Conservation (phyloP, 2,888 invertebrate genomes). For the Metopia argyrocephala region DNA sequence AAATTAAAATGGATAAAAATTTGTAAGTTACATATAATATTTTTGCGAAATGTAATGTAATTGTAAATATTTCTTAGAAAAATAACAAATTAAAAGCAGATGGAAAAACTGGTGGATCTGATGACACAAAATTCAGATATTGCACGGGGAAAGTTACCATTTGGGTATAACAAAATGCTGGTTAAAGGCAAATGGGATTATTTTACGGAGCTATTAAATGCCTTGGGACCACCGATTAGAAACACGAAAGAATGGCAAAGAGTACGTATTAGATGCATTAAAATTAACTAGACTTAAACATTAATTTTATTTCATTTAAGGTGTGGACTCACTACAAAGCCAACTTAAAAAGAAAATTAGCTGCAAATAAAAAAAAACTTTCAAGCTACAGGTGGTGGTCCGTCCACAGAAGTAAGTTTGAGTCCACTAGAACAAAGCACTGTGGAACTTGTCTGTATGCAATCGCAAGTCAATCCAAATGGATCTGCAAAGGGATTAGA, state of each 20-base stretch:
- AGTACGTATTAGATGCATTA: too few relatives aligned
- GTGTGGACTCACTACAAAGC: too few relatives aligned
- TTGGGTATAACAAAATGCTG: neutral
- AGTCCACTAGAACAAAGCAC: neutral
- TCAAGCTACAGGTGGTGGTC: neutral
- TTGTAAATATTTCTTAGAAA: neutral
- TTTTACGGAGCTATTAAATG: neutral
- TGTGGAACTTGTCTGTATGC: neutral
- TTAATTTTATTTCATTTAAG: too few relatives aligned
- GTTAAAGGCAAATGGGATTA: neutral
- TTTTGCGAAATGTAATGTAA: neutral
- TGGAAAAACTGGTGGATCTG: neutral
- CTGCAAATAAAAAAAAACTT: too few relatives aligned
- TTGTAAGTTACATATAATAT: neutral
- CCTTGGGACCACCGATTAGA: too few relatives aligned
- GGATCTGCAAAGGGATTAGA: neutral
- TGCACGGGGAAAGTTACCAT: neutral
- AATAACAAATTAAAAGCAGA: neutral
- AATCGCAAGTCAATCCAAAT: neutral
- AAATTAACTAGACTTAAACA: too few relatives aligned
- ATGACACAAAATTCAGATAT: neutral
- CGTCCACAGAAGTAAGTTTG: neutral
- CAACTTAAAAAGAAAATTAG: too few relatives aligned
- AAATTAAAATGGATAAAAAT: slow-evolving; percentile 2
- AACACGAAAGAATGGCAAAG: too few relatives aligned